Evolutionary conservation across 2,888 invertebrate species (phyloP).

Genomic region (Amiota mariae): DNA sequence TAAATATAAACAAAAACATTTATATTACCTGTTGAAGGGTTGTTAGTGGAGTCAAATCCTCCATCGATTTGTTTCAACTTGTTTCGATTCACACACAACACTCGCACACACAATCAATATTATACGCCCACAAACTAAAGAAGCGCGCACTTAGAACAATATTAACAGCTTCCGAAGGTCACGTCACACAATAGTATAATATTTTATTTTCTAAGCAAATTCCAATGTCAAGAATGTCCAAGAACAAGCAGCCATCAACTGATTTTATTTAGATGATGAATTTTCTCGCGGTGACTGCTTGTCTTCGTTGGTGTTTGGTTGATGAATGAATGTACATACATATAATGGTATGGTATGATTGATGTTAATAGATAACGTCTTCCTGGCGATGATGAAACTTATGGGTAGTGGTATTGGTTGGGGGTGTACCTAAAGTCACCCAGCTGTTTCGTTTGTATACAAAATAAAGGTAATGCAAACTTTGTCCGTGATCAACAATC

Average conservation of each 20-base stretch:
- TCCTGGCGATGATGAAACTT: too few relatives aligned
- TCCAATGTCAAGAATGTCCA: too few relatives aligned
- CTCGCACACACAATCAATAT: too few relatives aligned
- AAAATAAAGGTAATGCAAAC: neutral
- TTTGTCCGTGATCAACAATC: neutral
- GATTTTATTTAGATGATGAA: too few relatives aligned
- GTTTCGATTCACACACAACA: constrained; percentile 22
- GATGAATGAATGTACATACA: neutral
- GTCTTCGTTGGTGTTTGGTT: neutral
- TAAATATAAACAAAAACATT: constrained; percentile 12
- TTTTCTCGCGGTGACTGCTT: too few relatives aligned
- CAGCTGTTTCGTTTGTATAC: constrained; percentile 22
- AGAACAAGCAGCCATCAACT: too few relatives aligned
- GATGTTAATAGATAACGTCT: too few relatives aligned
- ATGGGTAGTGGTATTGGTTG: neutral
- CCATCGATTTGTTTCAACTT: constrained; percentile 60
- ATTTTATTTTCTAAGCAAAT: neutral
- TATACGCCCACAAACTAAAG: too few relatives aligned
- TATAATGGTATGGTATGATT: neutral
- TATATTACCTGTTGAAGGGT: constrained; percentile 62
- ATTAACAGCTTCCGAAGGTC: constrained; percentile 53
- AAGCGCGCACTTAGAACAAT: neutral
- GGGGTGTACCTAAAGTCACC: neutral
- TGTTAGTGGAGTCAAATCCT: constrained; percentile 63
- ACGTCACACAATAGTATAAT: constrained; percentile 40